Evolutionary conservation across 2,113 vertebrate species (phyloP), one percentile per base, ranked within the genome.

Genomic region (Chaenocephalus aceratus): DNA sequence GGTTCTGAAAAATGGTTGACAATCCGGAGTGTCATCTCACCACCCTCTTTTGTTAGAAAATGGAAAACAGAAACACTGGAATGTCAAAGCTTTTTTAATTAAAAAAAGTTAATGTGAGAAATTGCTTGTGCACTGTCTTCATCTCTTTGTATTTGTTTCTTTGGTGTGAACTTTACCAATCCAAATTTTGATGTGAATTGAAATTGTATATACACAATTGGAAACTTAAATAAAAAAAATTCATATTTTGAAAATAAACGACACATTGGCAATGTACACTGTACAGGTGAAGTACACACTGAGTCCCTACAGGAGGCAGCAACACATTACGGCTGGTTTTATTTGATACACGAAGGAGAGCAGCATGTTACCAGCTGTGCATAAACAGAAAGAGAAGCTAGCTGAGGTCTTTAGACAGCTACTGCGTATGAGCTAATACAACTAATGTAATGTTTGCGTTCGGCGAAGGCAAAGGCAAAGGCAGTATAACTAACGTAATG

Each of bases 31-130:
- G 77, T 90, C 79, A 85, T 84, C 85, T 88, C 83, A 74, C 57
- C 80, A 76, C 73, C 83, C 60, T 72, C 73, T 92, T 94, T 94
- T 93, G 85, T 92, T 92, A 89, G 92, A 92, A 94, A 95, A 93
- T 88, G 81, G 87, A 91, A 94, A 94, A 93, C 60, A 85, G 86
- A 94, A 93, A 93, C 93, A 95, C 94, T 95, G 94, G 93, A 95
- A 95, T 94, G 92, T 94, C 82, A 84, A 89, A 85, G 82, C 75
- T 87, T 94, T 93, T 91, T 92, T 90, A 61, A 63, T 60, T 68
- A 72, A 93, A 93, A 86, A 91, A 87, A 77, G 41, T 80, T 80
- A 91, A 92, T 81, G 73, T 89, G 76, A 84, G 45, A 30, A 26
- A 30, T n/a, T 49, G 49, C 11, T 70, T 65, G 26, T 79, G 41